Conservation (phyloP, 1,140 invertebrate genomes). For the Drosophila nigrodunni region DNA sequence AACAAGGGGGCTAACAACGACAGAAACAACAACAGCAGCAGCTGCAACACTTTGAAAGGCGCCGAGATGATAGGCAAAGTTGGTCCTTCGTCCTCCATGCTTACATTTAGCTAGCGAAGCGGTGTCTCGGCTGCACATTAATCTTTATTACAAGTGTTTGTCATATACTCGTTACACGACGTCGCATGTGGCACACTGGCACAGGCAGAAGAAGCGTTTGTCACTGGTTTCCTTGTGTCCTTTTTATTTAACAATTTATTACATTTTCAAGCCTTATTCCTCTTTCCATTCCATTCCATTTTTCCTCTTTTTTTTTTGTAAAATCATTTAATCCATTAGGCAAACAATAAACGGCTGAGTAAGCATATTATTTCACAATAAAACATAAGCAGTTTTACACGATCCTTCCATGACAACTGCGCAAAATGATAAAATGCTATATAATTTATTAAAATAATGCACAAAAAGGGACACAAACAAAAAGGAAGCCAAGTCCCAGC, state of each 20-base stretch:
- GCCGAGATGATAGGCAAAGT: slow-evolving; percentile 66
- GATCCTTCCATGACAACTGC: slow-evolving; percentile 47
- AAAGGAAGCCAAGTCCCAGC: slow-evolving; percentile 29
- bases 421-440: slow-evolving; percentile 73
- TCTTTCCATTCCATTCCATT: too few species aligned
- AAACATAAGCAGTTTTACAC: slow-evolving; percentile 56
- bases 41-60: slow-evolving; percentile 44
- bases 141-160: slow-evolving; percentile 83
- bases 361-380: slow-evolving; percentile 81
- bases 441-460: slow-evolving; percentile 81
- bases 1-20: slow-evolving; percentile 37
- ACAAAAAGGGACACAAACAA: slow-evolving; percentile 46
- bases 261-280: slow-evolving; percentile 58
- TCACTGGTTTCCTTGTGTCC: slow-evolving; percentile 56
- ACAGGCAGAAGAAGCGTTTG: slow-evolving; percentile 59
- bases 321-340: slow-evolving; percentile 83
- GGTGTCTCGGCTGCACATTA: slow-evolving; percentile 56
- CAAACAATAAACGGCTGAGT: slow-evolving; percentile 82
- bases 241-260: slow-evolving; percentile 82
- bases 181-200: slow-evolving; percentile 52
- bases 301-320: slow-evolving; percentile 54
- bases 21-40: not conserved
- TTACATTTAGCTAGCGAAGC: slow-evolving; percentile 19
- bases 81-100: slow-evolving; percentile 18
- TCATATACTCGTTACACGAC: slow-evolving; percentile 52